Percentiles rank a stretch among this genome's conserved stretches.
Conservation (phyloP, 64 coral and sea anemone genomes). For the Catalaphyllia jardinei region DNA sequence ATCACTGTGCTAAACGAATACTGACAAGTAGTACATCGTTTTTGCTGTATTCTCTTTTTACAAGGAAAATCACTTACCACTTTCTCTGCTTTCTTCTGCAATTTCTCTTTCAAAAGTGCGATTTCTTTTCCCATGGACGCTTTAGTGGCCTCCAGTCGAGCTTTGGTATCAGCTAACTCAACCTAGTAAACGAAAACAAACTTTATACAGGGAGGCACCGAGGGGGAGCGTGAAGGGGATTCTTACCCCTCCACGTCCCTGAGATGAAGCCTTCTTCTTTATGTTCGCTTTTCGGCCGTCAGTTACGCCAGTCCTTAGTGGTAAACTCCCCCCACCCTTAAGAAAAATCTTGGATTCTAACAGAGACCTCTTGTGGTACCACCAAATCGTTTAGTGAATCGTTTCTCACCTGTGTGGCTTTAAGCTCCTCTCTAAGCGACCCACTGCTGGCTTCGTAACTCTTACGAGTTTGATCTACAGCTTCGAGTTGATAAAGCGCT, state of each 20-base stretch:
- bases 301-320: too few relatives aligned
- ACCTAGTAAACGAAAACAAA: slow-evolving; percentile 33
- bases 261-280: too few relatives aligned
- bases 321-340: too few relatives aligned
- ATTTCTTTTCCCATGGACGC: slow-evolving; percentile 79
- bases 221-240: too few relatives aligned
- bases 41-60: too few relatives aligned
- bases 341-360: too few relatives aligned
- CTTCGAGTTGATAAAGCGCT: slow-evolving; percentile 85
- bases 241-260: too few relatives aligned
- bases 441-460: slow-evolving; percentile 83
- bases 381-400: too few relatives aligned
- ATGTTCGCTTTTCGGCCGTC: too few relatives aligned
- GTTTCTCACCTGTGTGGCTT: slow-evolving; percentile 71
- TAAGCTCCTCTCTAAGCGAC: slow-evolving; percentile 78
- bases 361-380: too few relatives aligned
- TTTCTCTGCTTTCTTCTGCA: slow-evolving; percentile 88
- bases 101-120: slow-evolving; percentile 66
- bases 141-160: slow-evolving; percentile 65
- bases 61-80: slow-evolving; percentile 64
- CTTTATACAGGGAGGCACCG: background rate
- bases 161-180: slow-evolving; percentile 83
- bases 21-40: too few relatives aligned
- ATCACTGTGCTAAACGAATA: too few relatives aligned
- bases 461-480: slow-evolving; percentile 86